These are phyloP conservation scores for Bombus sylvicola DNA, from an alignment of 1,140 invertebrate genomes.

Conservation along the genomic window DNA sequence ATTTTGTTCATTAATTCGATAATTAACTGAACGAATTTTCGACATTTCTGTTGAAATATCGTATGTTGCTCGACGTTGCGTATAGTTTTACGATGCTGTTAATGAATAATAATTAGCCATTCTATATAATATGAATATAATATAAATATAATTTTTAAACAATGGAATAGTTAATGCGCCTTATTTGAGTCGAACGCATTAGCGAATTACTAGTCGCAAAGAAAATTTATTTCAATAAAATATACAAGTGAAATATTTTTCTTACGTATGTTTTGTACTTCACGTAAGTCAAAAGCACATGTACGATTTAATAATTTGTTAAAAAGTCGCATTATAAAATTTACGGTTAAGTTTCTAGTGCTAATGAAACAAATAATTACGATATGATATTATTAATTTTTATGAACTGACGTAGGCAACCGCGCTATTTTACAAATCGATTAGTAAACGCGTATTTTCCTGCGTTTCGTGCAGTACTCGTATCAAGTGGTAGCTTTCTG, in stretches of 20 bases:
- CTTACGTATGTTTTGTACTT: no score
- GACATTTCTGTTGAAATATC: neutral
- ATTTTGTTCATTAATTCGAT: neutral
- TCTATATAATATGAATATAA: no score
- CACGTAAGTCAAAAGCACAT: no score
- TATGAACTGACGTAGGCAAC: neutral
- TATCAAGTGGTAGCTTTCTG: neutral
- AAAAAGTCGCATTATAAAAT: no score
- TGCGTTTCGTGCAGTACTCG: neutral
- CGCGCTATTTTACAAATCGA: neutral
- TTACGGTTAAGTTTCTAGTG: neutral
- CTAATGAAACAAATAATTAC: neutral
- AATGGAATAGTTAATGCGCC: neutral
- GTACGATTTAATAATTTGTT: no score
- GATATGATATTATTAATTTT: neutral
- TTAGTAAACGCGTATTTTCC: neutral
- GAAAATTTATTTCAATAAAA: neutral
- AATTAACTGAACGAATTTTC: neutral
- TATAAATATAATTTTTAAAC: neutral
- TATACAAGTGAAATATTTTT: neutral
- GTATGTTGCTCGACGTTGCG: neutral
- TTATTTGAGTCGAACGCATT: neutral
- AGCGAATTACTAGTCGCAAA: neutral
- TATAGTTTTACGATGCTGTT: neutral
- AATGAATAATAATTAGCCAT: neutral